Percentiles rank a stretch among this genome's conserved stretches.
Evolutionary conservation across 2,797 vertebrate species (phyloP).

Genomic region (Channa striata): DNA sequence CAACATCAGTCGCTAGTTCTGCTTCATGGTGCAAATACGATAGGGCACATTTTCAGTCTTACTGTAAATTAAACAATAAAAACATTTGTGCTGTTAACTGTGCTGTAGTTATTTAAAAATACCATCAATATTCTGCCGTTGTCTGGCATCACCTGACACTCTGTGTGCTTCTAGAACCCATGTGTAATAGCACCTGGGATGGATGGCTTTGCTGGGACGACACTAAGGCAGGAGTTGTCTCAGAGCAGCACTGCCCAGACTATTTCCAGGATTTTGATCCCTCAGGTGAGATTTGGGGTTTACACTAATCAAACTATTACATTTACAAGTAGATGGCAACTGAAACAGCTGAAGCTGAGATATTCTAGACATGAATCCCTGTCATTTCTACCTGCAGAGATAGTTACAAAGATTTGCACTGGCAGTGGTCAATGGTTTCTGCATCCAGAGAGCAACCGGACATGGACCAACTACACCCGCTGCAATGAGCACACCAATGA

Average conservation of each 20-base stretch:
- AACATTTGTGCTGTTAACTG: background rate
- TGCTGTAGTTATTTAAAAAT: background rate
- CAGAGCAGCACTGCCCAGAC: slow-evolving; percentile 94
- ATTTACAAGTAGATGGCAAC: too few species aligned
- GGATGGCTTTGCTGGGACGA: slow-evolving; percentile 98
- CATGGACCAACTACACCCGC: slow-evolving; percentile 95
- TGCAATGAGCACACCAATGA: slow-evolving; percentile 90
- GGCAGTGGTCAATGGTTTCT: slow-evolving; percentile 92
- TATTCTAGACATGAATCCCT: too few species aligned
- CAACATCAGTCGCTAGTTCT: background rate
- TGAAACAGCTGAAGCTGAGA: background rate
- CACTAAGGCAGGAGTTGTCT: slow-evolving; percentile 84
- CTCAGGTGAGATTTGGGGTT: slow-evolving; percentile 83
- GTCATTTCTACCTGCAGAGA: slow-evolving; percentile 83
- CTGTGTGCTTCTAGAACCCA: slow-evolving; percentile 72
- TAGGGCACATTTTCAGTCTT: too few species aligned
- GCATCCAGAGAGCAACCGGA: slow-evolving; percentile 95
- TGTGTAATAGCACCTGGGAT: slow-evolving; percentile 97
- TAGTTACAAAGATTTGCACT: slow-evolving; percentile 94
- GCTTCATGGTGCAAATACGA: too few species aligned
- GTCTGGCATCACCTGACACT: background rate
- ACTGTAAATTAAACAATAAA: background rate
- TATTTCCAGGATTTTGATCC: slow-evolving; percentile 98
- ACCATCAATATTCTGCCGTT: background rate
- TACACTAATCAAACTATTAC: too few species aligned